Percentiles rank a stretch among this genome's conserved stretches.
Conservation (phyloP, 2,113 vertebrate species). For the Candoia aspera region DNA sequence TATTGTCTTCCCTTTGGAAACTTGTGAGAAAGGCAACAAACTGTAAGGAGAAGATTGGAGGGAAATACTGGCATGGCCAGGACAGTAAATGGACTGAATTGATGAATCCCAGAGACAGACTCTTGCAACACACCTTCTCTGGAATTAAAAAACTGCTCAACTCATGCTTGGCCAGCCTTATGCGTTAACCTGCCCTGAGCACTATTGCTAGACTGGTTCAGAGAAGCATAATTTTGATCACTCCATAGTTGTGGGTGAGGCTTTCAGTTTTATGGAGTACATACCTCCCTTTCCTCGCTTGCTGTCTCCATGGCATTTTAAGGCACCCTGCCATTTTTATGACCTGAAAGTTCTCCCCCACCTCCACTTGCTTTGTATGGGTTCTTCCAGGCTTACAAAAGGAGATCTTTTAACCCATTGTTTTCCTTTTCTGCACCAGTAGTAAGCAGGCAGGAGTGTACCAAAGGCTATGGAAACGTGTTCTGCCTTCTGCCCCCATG, state of each 20-base stretch:
- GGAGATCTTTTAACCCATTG: rapidly evolving
- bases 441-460: constrained; percentile 8
- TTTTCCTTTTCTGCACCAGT: rapidly evolving
- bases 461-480: neutral
- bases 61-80: neutral
- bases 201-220: rapidly evolving
- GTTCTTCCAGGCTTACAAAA: neutral
- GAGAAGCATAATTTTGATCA: neutral
- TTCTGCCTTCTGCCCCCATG: constrained; percentile 9
- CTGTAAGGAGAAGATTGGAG: neutral
- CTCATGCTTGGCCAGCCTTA: neutral
- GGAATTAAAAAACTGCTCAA: neutral
- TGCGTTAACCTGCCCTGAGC: neutral
- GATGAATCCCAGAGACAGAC: neutral
- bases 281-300: neutral
- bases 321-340: neutral
- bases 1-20: neutral
- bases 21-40: neutral
- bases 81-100: neutral
- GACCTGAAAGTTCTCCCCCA: neutral
- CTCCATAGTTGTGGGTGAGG: neutral
- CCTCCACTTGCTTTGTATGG: neutral
- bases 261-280: constrained; percentile 13
- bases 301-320: neutral
- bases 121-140: constrained; percentile 1